Conservation (phyloP, 2,888 invertebrate species). For the Sphaeridia pumilis region DNA sequence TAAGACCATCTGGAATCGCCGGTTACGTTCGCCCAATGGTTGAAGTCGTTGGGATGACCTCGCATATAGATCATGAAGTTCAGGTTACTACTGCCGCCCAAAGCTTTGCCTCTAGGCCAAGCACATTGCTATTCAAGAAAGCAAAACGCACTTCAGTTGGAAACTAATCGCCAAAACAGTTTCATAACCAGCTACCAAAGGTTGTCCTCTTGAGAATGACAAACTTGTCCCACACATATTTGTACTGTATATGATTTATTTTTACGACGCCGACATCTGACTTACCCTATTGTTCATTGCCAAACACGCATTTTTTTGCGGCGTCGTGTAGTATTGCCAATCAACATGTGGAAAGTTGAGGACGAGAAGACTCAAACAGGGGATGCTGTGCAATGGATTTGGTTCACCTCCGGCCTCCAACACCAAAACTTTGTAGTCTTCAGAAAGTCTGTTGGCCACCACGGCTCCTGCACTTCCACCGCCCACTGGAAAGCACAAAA, state of each 20-base stretch:
- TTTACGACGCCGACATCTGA: too few relatives aligned
- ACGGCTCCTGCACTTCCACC: conserved; percentile 16
- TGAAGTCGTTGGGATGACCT: conserved; percentile 28
- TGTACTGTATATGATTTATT: too few relatives aligned
- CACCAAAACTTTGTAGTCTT: conserved; percentile 27
- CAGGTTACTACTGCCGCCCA: conserved; percentile 49
- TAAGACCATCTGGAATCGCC: conserved; percentile 25
- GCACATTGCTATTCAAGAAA: conserved; percentile 48
- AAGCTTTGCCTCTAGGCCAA: conserved; percentile 58
- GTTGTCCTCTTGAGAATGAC: too few relatives aligned
- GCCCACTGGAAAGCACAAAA: conserved; percentile 19
- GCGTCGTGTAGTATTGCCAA: conserved; percentile 33
- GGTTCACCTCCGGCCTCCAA: conserved; percentile 32
- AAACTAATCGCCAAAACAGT: too few relatives aligned
- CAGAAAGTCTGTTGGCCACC: conserved; percentile 18
- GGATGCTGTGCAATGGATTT: conserved; percentile 25
- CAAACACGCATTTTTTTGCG: conserved; percentile 28
- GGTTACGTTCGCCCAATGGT: conserved; percentile 27
- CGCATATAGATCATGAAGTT: conserved; percentile 32
- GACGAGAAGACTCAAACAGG: conserved; percentile 28
- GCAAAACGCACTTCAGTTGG: conserved; percentile 6
- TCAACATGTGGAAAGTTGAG: conserved; percentile 29
- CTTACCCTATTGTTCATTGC: conserved; percentile 30
- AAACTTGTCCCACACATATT: too few relatives aligned
- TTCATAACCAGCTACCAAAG: background rate